phyloP scores from a whole-genome alignment of 2,888 invertebrate species.

The Rhimphoctona megacephalus region DNA sequence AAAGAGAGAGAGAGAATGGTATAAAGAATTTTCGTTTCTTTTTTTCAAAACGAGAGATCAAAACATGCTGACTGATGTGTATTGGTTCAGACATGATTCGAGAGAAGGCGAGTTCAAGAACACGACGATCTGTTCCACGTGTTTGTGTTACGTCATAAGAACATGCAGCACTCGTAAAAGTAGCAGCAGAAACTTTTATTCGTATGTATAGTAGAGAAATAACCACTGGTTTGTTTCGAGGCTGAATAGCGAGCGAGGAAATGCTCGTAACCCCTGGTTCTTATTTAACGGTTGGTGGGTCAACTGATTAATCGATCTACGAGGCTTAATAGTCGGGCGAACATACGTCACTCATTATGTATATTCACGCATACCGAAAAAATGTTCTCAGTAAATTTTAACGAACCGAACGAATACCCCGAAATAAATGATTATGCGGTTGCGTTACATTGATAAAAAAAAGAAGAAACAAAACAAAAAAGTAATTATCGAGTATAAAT shows the following conservation, averaged over 20 bases:
- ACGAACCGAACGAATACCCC: constrained; percentile 14
- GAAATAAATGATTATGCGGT: constrained; percentile 50
- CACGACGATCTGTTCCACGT: constrained; percentile 11
- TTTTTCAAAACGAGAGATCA: constrained; percentile 6
- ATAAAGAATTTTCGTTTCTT: constrained; percentile 26
- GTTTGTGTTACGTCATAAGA: constrained; percentile 51
- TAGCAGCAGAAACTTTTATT: constrained; percentile 39
- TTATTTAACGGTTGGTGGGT: constrained; percentile 63
- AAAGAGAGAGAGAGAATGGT: background rate
- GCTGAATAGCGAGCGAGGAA: constrained; percentile 51
- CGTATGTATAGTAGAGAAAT: constrained; percentile 23
- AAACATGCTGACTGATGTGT: constrained; percentile 56
- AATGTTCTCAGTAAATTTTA: constrained; percentile 3
- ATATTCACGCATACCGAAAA: constrained; percentile 25
- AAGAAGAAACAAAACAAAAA: constrained; percentile 7
- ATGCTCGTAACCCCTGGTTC: constrained; percentile 54
- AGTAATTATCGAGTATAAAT: constrained; percentile 28
- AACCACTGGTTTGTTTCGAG: background rate
- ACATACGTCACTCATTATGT: constrained; percentile 50
- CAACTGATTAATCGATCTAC: constrained; percentile 69
- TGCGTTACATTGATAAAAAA: constrained; percentile 37
- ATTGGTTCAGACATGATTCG: constrained; percentile 54
- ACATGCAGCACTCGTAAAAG: constrained; percentile 14
- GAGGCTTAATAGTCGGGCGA: constrained; percentile 53
- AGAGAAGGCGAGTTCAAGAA: constrained; percentile 21